A percentile compares a stretch with the other conserved stretches of the same genome.
Conservation (phyloP, 2,797 vertebrate genomes). For the Pipistrellus nathusii region DNA sequence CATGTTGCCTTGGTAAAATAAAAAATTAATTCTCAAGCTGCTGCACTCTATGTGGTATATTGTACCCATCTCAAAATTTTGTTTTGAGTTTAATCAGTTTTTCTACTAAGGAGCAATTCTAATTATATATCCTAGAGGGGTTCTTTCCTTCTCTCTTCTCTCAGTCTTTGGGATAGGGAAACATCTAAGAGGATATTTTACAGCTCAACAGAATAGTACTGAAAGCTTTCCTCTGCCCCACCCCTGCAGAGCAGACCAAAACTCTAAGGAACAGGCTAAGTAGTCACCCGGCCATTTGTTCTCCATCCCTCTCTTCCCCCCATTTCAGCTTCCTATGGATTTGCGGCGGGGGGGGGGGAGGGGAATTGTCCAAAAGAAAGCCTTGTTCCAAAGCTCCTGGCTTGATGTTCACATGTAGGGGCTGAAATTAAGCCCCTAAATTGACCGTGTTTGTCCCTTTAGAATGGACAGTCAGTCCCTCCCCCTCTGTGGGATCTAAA, state of each 20-base stretch:
- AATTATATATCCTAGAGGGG: background rate
- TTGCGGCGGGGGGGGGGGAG: background rate
- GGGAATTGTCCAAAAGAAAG: background rate
- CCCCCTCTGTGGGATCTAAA: background rate
- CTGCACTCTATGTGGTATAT: background rate
- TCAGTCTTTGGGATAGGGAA: background rate
- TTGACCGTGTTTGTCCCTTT: background rate
- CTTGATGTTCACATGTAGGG: background rate
- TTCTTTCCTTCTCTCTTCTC: constrained; percentile 12
- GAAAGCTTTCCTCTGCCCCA: background rate
- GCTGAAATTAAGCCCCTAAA: background rate
- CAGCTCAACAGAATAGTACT: background rate
- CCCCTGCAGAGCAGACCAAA: background rate
- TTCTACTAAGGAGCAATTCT: background rate
- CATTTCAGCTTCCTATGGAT: background rate
- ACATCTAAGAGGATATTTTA: background rate
- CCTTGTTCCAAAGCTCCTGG: background rate
- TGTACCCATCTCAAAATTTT: constrained; percentile 14
- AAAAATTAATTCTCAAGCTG: background rate
- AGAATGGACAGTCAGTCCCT: background rate
- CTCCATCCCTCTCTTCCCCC: background rate
- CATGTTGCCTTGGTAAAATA: background rate
- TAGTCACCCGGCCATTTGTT: background rate
- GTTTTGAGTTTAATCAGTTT: background rate
- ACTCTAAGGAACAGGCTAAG: background rate